Base-by-base conservation (phyloP, 92 coral and sea anemone genomes). In the Epizoanthus illoricatus region DNA sequence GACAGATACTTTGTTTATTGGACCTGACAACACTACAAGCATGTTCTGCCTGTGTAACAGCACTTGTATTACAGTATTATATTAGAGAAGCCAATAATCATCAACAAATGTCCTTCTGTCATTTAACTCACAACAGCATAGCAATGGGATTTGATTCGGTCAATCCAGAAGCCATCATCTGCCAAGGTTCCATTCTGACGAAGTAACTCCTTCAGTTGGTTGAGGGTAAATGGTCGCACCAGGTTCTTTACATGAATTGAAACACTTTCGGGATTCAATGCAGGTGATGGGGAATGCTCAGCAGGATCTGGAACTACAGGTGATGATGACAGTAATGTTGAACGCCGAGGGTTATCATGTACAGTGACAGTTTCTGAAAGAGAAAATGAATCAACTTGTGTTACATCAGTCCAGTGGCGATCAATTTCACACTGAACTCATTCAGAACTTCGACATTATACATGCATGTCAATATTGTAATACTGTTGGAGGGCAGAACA, bases 131-230 rank as follows among this genome's bases (percentile, higher is more conserved):
- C 98, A 86, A 90, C 90, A 57, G 86, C 94, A 83, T 95, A 95
- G 64, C 98, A 95, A 82, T 95, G 98, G 19, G 98, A 95, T 75
- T 95, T 95, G 69, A 95, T 95, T 76, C 81, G 92, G 81, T 95
- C 97, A 63, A 93, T 95, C 98, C 98, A 95, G 84, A 95, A 95
- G 63, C 98, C 98, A 59, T 80, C 91, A 0, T 93, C 98, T 5
- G 56, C 92, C 80, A 93, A 59, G 39, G 89, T 76, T 28, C 98
- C 98, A 78, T 85, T 73, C 36, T 81, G 87, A 13, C 92, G 83
- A 56, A 95, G 90, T 17, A 93, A 92, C 20, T 93, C 96, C 75
- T 91, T 95, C 55, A 95, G 89, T 72, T 95, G 98, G 64, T 88
- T 93, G 74, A 86, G 89, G 2, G 98, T 95, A 55, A 95, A 95